Evolutionary conservation across 2,797 vertebrate species (phyloP).

Genomic region (Pangasius larnaudii): DNA sequence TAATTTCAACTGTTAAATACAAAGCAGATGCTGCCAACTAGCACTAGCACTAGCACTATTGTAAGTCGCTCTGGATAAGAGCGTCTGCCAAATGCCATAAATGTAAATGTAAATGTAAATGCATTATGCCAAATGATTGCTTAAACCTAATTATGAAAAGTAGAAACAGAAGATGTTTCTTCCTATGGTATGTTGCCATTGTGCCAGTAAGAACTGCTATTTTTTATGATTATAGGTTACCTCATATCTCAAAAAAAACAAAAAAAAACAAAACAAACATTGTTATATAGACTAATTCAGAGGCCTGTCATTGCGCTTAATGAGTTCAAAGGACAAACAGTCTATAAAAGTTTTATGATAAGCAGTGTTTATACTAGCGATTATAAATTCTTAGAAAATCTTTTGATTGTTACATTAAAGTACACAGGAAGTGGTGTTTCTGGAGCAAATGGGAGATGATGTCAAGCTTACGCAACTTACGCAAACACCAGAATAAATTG

Average conservation of each 20-base stretch:
- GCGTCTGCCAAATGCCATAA: too few species aligned
- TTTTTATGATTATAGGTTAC: neutral
- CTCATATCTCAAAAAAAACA: neutral
- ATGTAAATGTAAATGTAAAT: too few species aligned
- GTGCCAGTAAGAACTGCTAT: neutral
- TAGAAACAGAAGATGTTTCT: neutral
- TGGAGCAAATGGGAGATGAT: neutral
- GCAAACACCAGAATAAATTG: conserved; percentile 7
- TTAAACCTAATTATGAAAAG: neutral
- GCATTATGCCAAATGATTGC: neutral
- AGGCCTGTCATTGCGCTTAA: neutral
- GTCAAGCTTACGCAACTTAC: neutral
- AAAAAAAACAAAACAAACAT: neutral
- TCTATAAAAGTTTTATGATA: neutral
- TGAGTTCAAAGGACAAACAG: conserved; percentile 25
- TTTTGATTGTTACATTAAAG: neutral
- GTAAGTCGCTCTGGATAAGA: too few species aligned
- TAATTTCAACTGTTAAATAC: neutral
- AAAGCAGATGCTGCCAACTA: neutral
- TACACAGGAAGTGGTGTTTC: neutral
- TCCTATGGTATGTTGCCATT: neutral
- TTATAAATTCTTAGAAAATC: conserved; percentile 8
- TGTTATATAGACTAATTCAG: neutral
- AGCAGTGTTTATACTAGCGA: neutral
- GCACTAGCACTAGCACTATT: too few species aligned